These are phyloP conservation scores for Aproaerema taeniolella DNA, from an alignment of 2,888 invertebrate genomes.

Conservation along the genomic window DNA sequence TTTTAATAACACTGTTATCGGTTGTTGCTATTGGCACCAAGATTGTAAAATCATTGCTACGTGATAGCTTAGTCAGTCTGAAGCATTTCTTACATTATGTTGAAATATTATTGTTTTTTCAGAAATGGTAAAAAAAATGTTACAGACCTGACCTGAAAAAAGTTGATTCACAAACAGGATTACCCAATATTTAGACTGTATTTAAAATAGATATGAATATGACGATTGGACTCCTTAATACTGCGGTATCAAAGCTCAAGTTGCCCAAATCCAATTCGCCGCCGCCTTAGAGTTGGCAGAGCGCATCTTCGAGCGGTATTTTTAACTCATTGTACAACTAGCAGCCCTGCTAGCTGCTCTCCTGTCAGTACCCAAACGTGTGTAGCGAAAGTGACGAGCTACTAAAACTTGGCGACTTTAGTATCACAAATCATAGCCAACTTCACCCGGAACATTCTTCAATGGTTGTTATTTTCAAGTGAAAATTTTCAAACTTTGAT, in stretches of 20 bases:
- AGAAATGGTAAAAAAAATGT: too few species aligned
- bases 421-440: slow-evolving; percentile 24
- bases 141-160: too few species aligned
- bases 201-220: slow-evolving; percentile 25
- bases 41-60: too few species aligned
- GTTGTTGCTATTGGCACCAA: too few species aligned
- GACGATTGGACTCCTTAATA: slow-evolving; percentile 36
- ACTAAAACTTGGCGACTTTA: slow-evolving; percentile 36
- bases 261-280: slow-evolving; percentile 57
- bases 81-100: too few species aligned
- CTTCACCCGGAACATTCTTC: slow-evolving; percentile 23
- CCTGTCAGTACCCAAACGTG: slow-evolving; percentile 53
- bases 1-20: too few species aligned
- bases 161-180: too few species aligned
- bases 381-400: slow-evolving; percentile 65
- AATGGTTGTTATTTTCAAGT: slow-evolving; percentile 26
- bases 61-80: too few species aligned
- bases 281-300: slow-evolving; percentile 65
- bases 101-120: too few species aligned
- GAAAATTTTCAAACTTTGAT: slow-evolving; percentile 24
- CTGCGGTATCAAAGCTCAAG: slow-evolving; percentile 62
- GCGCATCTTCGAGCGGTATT: slow-evolving; percentile 74
- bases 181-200: slow-evolving; percentile 13
- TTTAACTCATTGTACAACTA: slow-evolving; percentile 74
- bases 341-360: slow-evolving; percentile 64